phyloP scores from a whole-genome alignment of 2,888 invertebrate species.

The Graphium colonna region DNA sequence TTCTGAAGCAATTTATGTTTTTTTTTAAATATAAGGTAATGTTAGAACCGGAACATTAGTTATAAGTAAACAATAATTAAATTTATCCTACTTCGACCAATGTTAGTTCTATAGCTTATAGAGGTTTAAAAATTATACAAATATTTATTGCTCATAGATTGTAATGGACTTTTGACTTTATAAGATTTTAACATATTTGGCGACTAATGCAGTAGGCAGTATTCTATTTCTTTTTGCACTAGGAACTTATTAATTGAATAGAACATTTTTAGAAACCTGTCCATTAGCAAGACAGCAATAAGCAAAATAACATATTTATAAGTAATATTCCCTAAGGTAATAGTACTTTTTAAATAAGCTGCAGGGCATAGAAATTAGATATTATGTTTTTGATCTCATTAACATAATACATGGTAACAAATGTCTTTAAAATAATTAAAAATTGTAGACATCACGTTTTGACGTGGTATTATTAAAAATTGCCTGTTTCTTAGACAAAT shows the following conservation, averaged over 20 bases:
- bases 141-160: conserved; percentile 17
- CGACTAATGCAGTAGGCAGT: neutral
- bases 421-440: neutral
- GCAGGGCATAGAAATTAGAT: conserved; percentile 1
- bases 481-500: too few species aligned
- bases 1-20: too few species aligned
- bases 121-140: conserved; percentile 2
- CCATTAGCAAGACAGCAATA: neutral
- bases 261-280: neutral
- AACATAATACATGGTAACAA: conserved; percentile 10
- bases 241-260: neutral
- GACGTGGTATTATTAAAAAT: too few species aligned
- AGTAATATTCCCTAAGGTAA: too few species aligned
- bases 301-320: too few species aligned
- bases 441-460: too few species aligned
- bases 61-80: conserved; percentile 4
- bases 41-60: neutral
- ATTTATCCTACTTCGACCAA: conserved; percentile 14
- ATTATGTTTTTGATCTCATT: conserved; percentile 19
- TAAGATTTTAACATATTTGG: neutral
- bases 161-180: conserved; percentile 3
- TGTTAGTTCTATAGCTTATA: neutral
- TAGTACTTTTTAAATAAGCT: neutral
- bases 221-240: neutral
- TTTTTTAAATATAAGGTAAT: neutral